Conservation (phyloP, 2,797 vertebrate species). For the Mionectes olivaceus region DNA sequence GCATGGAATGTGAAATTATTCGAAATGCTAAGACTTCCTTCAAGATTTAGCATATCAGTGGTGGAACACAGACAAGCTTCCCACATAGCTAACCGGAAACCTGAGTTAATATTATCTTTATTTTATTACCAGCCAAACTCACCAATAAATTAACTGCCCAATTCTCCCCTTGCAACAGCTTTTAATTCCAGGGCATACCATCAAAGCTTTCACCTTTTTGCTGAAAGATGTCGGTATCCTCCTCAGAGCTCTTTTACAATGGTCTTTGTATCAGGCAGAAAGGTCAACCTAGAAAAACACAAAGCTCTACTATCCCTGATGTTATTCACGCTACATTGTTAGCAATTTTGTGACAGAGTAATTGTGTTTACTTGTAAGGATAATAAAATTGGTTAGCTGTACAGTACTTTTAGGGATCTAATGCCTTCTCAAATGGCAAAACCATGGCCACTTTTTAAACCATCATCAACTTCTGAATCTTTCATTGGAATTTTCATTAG, state of each 20-base stretch:
- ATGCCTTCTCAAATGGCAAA: background rate
- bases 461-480: background rate
- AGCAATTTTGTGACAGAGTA: background rate
- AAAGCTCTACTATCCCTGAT: background rate
- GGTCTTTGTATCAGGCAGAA: slow-evolving; percentile 6
- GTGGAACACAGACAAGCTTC: background rate
- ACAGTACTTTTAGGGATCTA: background rate
- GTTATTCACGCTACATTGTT: background rate
- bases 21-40: background rate
- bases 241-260: background rate
- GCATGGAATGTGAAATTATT: background rate
- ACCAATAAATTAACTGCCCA: background rate
- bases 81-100: background rate
- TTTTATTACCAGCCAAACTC: background rate
- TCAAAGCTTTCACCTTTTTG: background rate
- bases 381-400: background rate
- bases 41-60: background rate
- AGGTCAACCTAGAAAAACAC: background rate
- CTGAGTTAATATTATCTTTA: background rate
- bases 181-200: background rate
- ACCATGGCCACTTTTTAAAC: background rate
- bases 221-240: background rate
- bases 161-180: background rate
- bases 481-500: background rate
- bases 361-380: background rate